These are phyloP conservation scores for Orycteropus afer DNA, from an alignment of 2,113 vertebrate genomes.

Conservation along the genomic window DNA sequence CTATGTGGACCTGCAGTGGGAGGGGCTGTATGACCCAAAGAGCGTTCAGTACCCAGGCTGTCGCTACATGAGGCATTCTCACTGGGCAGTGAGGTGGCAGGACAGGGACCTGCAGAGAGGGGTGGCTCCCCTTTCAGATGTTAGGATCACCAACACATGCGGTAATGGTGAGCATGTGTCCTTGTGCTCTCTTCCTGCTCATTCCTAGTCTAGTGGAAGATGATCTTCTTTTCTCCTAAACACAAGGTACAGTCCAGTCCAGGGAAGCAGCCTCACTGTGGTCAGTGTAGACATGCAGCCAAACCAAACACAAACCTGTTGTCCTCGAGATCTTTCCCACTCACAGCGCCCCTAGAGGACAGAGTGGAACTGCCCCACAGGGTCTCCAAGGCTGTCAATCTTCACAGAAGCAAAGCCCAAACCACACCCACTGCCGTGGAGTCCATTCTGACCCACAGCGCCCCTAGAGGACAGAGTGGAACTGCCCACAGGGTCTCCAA, in stretches of 20 bases:
- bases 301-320: not conserved
- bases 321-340: not conserved
- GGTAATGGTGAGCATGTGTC: fast-evolving
- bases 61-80: fast-evolving
- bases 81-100: fast-evolving
- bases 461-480: too few relatives aligned
- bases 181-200: fast-evolving
- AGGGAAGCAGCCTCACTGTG: not conserved
- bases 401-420: too few relatives aligned
- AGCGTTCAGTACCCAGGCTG: not conserved
- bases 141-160: fast-evolving
- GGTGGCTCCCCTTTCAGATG: fast-evolving
- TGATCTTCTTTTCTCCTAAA: not conserved
- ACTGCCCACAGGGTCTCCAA: not conserved
- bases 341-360: not conserved
- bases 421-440: too few relatives aligned
- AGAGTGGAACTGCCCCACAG: not conserved
- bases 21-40: fast-evolving
- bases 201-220: fast-evolving
- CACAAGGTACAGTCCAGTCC: fast-evolving
- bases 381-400: not conserved
- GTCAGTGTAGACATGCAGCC: fast-evolving
- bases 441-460: too few relatives aligned
- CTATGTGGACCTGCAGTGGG: fast-evolving
- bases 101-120: too few relatives aligned